phyloP scores from a whole-genome alignment of 2,797 vertebrate genomes.

The Coranthus polyacanthus region DNA sequence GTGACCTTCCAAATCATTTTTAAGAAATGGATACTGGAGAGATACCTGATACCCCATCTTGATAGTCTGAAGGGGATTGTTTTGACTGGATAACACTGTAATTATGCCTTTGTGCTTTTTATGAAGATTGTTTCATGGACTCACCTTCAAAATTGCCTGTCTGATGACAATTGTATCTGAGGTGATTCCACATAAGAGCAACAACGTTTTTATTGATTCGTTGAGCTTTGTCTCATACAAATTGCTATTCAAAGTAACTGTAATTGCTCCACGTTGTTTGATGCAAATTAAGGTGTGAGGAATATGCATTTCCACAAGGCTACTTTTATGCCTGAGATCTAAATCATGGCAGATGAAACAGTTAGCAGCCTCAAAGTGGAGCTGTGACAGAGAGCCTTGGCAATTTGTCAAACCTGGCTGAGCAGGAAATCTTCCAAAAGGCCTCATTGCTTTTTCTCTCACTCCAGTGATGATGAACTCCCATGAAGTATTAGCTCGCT shows the following conservation, averaged over 20 bases:
- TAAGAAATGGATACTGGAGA: constrained; percentile 9
- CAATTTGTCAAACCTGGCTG: constrained; percentile 82
- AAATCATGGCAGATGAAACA: constrained; percentile 80
- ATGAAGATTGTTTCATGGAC: constrained; percentile 46
- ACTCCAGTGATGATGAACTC: constrained; percentile 82
- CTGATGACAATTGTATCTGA: constrained; percentile 30
- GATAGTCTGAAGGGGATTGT: constrained; percentile 14
- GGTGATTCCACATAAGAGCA: constrained; percentile 44
- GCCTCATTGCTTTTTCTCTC: constrained; percentile 71
- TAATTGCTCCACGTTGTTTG: constrained; percentile 70
- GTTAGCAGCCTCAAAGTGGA: constrained; percentile 76
- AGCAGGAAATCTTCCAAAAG: constrained; percentile 84
- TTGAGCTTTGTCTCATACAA: constrained; percentile 62
- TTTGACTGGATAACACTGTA: constrained; percentile 40
- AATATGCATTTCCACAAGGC: constrained; percentile 69
- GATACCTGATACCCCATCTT: constrained; percentile 3
- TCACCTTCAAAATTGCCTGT: constrained; percentile 54
- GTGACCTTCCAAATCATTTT: constrained; percentile 22
- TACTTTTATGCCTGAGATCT: constrained; percentile 74
- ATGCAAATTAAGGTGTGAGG: constrained; percentile 76
- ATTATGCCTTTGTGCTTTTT: constrained; percentile 38
- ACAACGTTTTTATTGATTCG: constrained; percentile 72
- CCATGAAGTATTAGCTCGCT: constrained; percentile 74
- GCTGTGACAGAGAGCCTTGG: constrained; percentile 78
- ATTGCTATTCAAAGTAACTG: constrained; percentile 72